Evolutionary conservation across 2,113 vertebrate genomes (phyloP).

Genomic region (Polypterus senegalus): DNA sequence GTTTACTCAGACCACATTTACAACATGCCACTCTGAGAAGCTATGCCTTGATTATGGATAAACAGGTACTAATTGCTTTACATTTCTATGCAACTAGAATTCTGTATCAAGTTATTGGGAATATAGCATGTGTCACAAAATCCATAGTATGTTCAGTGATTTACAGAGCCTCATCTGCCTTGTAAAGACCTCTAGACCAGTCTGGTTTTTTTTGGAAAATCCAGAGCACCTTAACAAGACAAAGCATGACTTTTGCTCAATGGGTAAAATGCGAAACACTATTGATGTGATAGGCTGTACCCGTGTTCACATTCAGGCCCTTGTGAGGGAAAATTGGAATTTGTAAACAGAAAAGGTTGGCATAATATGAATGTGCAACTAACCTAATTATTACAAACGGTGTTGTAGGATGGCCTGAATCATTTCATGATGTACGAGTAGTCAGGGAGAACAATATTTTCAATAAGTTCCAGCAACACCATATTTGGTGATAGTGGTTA

Average conservation of each 20-base stretch:
- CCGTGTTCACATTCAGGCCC: conserved; percentile 16
- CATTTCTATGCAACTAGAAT: conserved; percentile 17
- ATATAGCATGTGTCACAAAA: conserved; percentile 15
- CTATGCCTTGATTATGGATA: conserved; percentile 18
- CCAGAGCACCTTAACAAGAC: too few species aligned
- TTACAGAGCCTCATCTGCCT: conserved; percentile 10
- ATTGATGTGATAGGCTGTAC: conserved; percentile 3
- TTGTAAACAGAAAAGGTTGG: conserved; percentile 10
- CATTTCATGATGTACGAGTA: conserved; percentile 5
- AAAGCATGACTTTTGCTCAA: too few species aligned
- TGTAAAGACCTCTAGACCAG: background rate
- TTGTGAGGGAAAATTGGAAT: conserved; percentile 10
- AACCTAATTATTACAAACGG: conserved; percentile 14
- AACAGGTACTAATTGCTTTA: conserved; percentile 15
- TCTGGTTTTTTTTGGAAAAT: too few species aligned
- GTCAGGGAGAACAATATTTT: conserved; percentile 1
- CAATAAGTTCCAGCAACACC: conserved; percentile 10
- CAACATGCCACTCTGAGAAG: conserved; percentile 15
- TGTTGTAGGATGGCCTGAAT: conserved; percentile 3
- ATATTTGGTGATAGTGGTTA: conserved; percentile 14
- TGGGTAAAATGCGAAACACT: too few species aligned
- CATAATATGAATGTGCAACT: conserved; percentile 9
- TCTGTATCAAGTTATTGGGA: conserved; percentile 18
- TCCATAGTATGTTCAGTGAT: conserved; percentile 19
- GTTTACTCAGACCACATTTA: conserved; percentile 14